Percentiles rank a stretch among this genome's conserved stretches.
Conservation (phyloP, 2,113 vertebrate genomes). For the Oriolus oriolus region DNA sequence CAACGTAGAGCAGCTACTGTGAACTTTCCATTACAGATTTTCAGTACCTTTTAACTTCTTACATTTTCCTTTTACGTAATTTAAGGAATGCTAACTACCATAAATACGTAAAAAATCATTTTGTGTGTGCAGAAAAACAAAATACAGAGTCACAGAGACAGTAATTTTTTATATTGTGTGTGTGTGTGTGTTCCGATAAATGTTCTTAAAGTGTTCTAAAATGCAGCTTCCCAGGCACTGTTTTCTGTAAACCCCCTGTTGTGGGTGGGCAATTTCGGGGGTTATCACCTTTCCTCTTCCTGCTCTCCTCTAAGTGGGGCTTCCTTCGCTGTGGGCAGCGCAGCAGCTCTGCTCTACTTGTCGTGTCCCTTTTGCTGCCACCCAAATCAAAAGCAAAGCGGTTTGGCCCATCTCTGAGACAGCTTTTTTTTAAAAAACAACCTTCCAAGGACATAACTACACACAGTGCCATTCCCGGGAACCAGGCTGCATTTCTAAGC, state of each 20-base stretch:
- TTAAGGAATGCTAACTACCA: neutral
- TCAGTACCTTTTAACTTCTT: neutral
- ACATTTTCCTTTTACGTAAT: neutral
- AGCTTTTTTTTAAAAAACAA: neutral
- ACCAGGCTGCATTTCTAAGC: constrained; percentile 10
- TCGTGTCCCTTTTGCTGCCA: neutral
- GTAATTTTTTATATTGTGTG: neutral
- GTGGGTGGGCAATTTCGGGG: neutral
- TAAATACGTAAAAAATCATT: neutral
- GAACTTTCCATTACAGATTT: neutral
- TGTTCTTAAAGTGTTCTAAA: neutral
- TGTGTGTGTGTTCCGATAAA: neutral
- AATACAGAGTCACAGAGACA: neutral
- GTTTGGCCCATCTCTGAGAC: constrained; percentile 4
- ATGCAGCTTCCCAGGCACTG: neutral
- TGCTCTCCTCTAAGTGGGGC: neutral
- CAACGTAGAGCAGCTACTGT: neutral
- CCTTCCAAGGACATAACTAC: neutral
- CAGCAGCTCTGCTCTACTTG: neutral
- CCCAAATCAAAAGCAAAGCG: neutral
- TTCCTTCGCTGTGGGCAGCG: neutral
- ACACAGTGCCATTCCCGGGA: neutral
- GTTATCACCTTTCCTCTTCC: neutral
- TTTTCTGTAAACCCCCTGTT: neutral
- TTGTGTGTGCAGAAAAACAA: neutral